Evolutionary conservation across 2,113 vertebrate species (phyloP).

Genomic region (Pteropus alecto): DNA sequence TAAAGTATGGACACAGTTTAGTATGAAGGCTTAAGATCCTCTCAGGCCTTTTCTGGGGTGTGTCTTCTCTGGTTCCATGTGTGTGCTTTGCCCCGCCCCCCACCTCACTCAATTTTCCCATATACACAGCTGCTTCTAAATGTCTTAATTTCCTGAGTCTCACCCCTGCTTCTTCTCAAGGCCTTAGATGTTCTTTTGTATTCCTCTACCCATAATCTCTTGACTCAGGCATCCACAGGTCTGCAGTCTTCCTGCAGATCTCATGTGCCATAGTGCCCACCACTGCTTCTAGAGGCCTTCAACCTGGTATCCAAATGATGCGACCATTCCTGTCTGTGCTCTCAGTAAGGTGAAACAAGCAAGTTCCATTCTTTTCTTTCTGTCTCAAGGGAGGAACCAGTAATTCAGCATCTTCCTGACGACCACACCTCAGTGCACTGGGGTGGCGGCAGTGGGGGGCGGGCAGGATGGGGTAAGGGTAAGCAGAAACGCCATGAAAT

Average conservation of each 20-base stretch:
- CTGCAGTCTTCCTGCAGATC: not conserved
- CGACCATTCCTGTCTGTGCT: not conserved
- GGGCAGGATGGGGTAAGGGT: not conserved
- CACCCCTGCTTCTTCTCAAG: not conserved
- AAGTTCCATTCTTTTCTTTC: not conserved
- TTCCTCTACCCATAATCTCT: not conserved
- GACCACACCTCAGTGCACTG: not conserved
- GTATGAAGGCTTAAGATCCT: not conserved
- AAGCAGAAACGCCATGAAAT: not conserved
- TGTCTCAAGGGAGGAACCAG: not conserved
- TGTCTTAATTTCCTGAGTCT: not conserved
- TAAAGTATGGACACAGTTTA: not conserved
- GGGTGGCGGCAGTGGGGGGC: not conserved
- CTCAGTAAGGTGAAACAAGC: not conserved
- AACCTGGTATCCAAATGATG: not conserved
- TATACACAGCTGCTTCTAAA: not conserved
- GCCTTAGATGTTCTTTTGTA: not conserved
- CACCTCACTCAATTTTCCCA: not conserved
- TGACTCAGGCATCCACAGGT: not conserved
- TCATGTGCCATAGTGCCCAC: not conserved
- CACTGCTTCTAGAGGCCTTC: not conserved
- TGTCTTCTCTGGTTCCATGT: not conserved
- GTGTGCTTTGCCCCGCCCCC: not conserved
- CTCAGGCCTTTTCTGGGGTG: not conserved
- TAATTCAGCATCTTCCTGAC: not conserved